These are phyloP conservation scores for Labrus mixtus DNA, from an alignment of 2,113 vertebrate species.

Conservation along the genomic window DNA sequence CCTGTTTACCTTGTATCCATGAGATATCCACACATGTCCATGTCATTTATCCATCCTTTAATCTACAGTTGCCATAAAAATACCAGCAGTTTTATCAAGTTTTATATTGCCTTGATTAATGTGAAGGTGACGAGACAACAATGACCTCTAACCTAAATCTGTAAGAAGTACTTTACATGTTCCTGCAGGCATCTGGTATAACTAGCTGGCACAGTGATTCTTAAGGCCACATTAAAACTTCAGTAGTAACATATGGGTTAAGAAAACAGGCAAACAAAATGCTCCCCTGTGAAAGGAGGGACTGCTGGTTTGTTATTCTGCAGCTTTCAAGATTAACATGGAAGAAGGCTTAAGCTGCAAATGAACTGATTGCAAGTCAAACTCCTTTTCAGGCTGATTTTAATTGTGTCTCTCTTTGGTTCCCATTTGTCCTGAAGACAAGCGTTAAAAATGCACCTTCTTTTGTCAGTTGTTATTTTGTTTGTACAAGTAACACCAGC, in stretches of 20 bases:
- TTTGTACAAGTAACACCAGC: neutral
- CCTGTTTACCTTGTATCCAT: neutral
- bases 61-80: slow-evolving; percentile 4
- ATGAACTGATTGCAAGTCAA: slow-evolving; percentile 5
- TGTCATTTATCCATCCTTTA: neutral
- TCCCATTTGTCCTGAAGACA: neutral
- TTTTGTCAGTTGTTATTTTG: slow-evolving; percentile 6
- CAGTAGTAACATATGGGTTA: slow-evolving; percentile 31
- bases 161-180: slow-evolving; percentile 6
- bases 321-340: neutral
- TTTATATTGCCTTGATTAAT: neutral
- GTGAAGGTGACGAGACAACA: slow-evolving; percentile 25
- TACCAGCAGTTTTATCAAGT: slow-evolving; percentile 2
- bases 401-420: neutral
- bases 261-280: slow-evolving; percentile 21
- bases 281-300: neutral
- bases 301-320: neutral
- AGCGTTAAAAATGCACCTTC: neutral
- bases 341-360: slow-evolving; percentile 17
- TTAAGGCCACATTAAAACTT: slow-evolving; percentile 31
- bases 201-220: slow-evolving; percentile 27
- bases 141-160: slow-evolving; percentile 3
- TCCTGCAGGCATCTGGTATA: slow-evolving; percentile 12
- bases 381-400: neutral
- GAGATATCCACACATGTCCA: neutral